Evolutionary conservation across 2,888 invertebrate species (phyloP).

Genomic region (Zygogramma bicolorata): DNA sequence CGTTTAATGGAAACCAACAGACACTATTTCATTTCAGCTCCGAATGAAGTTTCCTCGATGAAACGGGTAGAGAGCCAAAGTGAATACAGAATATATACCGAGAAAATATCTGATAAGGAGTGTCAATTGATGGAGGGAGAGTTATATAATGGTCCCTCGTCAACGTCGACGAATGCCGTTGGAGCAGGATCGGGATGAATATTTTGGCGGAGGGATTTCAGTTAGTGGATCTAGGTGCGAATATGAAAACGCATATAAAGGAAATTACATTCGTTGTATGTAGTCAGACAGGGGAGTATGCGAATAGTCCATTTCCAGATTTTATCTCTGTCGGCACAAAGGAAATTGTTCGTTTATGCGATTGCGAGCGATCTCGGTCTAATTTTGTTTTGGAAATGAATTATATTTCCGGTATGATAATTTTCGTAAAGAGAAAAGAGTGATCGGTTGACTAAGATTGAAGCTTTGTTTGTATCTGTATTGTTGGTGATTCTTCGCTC

Average conservation of each 20-base stretch:
- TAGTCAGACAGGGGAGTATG: not conserved
- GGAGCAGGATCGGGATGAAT: slow-evolving; percentile 9
- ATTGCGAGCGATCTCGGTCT: not conserved
- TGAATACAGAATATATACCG: slow-evolving; percentile 40
- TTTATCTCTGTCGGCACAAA: not conserved
- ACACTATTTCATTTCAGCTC: slow-evolving; percentile 48
- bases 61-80: slow-evolving; percentile 39
- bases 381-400: too few species aligned
- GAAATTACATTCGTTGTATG: slow-evolving; percentile 4
- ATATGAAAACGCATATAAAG: not conserved
- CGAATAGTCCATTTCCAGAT: slow-evolving; percentile 3
- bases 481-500: too few species aligned
- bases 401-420: too few species aligned
- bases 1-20: slow-evolving; percentile 44
- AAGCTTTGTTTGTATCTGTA: too few species aligned
- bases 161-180: slow-evolving; percentile 25
- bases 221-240: not conserved
- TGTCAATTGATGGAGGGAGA: slow-evolving; percentile 42
- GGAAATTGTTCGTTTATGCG: not conserved
- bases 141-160: slow-evolving; percentile 39
- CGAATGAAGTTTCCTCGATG: slow-evolving; percentile 46
- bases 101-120: slow-evolving; percentile 49
- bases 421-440: too few species aligned
- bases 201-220: not conserved
- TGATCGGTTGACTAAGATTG: too few species aligned